Conservation (phyloP, 2,113 vertebrate genomes). For the Corvus hawaiiensis region DNA sequence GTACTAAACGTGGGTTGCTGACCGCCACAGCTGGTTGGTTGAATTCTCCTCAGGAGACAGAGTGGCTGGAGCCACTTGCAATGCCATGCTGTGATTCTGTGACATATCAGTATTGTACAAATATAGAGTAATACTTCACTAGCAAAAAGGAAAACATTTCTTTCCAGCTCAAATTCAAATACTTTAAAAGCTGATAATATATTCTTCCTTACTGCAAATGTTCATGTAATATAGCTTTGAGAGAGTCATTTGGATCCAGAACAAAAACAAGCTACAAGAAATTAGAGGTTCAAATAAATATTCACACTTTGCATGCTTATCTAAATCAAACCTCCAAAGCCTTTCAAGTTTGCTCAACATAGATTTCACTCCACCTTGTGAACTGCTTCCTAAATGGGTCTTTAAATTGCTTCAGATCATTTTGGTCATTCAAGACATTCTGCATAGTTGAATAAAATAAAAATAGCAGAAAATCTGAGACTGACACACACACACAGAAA, state of each 20-base stretch:
- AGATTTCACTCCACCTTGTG: background rate
- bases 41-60: too few relatives aligned
- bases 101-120: background rate
- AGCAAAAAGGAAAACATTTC: background rate
- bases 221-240: background rate
- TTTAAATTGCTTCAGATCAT: background rate
- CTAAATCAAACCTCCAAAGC: background rate
- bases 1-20: too few relatives aligned
- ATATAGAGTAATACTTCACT: background rate
- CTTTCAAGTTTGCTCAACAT: background rate
- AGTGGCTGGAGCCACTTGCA: too few relatives aligned
- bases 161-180: background rate
- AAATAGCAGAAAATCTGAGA: background rate
- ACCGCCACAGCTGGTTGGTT: too few relatives aligned
- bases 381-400: background rate
- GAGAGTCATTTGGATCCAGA: background rate
- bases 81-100: background rate
- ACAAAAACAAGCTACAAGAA: slow-evolving; percentile 1
- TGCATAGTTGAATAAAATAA: background rate
- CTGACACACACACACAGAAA: background rate
- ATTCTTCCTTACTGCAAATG: background rate
- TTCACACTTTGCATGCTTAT: background rate
- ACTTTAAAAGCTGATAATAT: background rate
- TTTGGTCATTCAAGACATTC: background rate
- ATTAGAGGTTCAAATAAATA: slow-evolving; percentile 25